A percentile compares a stretch with the other conserved stretches of the same genome.
phyloP scores from a whole-genome alignment of 2,888 invertebrate genomes.

The Acronicta leporina region DNA sequence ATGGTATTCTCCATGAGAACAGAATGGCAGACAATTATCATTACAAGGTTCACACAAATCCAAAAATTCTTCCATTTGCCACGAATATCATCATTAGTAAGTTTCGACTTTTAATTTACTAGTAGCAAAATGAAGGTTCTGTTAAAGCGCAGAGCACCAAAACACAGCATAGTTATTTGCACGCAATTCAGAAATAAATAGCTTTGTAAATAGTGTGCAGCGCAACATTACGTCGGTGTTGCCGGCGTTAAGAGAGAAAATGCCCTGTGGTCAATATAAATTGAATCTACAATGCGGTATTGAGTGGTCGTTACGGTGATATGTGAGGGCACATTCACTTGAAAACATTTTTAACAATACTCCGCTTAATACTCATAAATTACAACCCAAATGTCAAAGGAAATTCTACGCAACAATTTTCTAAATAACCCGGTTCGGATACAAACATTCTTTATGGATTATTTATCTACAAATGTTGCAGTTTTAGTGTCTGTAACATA shows the following conservation, averaged over 20 bases:
- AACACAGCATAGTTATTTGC: slow-evolving; percentile 46
- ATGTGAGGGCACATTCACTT: slow-evolving; percentile 70
- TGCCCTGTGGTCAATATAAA: slow-evolving; percentile 81
- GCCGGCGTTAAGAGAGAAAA: slow-evolving; percentile 68
- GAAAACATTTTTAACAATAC: slow-evolving; percentile 56
- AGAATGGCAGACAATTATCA: slow-evolving; percentile 5
- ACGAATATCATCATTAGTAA: slow-evolving; percentile 40
- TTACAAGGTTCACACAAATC: slow-evolving; percentile 13
- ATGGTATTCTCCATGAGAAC: background rate
- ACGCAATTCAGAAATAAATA: slow-evolving; percentile 70
- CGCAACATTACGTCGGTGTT: slow-evolving; percentile 57
- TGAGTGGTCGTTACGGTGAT: slow-evolving; percentile 79
- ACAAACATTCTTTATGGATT: too few relatives aligned
- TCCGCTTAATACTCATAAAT: slow-evolving; percentile 54
- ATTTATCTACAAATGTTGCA: too few relatives aligned
- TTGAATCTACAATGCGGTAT: slow-evolving; percentile 79
- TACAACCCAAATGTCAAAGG: slow-evolving; percentile 26
- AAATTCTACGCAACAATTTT: background rate
- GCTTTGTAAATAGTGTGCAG: slow-evolving; percentile 66
- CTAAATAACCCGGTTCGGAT: too few relatives aligned
- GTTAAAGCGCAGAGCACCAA: slow-evolving; percentile 35
- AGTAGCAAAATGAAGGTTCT: slow-evolving; percentile 28
- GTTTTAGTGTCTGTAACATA: too few relatives aligned
- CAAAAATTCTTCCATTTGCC: slow-evolving; percentile 16
- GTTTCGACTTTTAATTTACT: slow-evolving; percentile 45